phyloP scores from a whole-genome alignment of 2,113 vertebrate genomes.

The Myrmecophaga tridactyla region DNA sequence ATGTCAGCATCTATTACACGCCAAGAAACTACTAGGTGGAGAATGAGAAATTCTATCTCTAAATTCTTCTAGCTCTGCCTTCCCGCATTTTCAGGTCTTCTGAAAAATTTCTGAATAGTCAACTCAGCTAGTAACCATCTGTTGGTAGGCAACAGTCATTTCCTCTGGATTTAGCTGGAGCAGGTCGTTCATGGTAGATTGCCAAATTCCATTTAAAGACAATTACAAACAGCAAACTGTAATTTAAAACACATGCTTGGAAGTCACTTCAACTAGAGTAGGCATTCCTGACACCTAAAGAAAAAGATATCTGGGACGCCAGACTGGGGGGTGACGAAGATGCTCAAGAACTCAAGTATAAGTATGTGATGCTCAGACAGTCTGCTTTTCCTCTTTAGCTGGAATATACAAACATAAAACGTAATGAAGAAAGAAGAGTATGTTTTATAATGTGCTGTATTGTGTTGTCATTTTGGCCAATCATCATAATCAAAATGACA shows the following conservation, averaged over 20 bases:
- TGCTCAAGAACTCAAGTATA: neutral
- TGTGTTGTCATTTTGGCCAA: neutral
- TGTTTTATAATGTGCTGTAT: neutral
- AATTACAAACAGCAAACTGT: neutral
- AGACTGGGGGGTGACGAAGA: neutral
- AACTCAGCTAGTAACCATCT: neutral
- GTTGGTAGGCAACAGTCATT: conserved; percentile 37
- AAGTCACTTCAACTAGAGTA: neutral
- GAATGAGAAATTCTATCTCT: conserved; percentile 1
- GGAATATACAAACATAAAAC: neutral
- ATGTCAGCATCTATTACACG: neutral
- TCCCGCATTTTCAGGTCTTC: neutral
- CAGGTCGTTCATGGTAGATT: neutral
- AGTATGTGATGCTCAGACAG: neutral
- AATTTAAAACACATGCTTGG: neutral
- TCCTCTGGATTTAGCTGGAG: conserved; percentile 22
- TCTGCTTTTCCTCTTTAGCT: neutral
- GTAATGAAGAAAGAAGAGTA: neutral
- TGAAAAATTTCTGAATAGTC: neutral
- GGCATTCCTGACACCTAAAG: neutral
- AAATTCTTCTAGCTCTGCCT: conserved; percentile 13
- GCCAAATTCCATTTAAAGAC: conserved; percentile 29
- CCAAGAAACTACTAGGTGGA: neutral
- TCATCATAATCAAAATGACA: neutral
- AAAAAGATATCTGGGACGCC: neutral